These are phyloP conservation scores for Belonocnema kinseyi DNA, from an alignment of 1,140 invertebrate genomes.

Conservation along the genomic window DNA sequence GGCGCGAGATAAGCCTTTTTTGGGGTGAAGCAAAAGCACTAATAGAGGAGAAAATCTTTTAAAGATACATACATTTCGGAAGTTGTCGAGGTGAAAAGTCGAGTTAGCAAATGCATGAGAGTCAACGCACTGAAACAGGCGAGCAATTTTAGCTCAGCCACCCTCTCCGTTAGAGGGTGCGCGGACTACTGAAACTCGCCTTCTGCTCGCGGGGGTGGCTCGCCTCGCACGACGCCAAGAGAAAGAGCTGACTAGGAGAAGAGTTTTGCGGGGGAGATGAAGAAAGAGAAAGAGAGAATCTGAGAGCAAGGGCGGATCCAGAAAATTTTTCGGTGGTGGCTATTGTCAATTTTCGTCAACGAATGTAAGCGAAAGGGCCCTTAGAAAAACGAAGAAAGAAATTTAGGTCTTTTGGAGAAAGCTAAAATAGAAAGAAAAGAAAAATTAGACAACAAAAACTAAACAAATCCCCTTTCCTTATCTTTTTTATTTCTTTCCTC, in stretches of 20 bases:
- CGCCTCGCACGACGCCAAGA: conserved; percentile 40
- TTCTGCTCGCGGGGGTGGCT: conserved; percentile 67
- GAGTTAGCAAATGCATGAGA: too few relatives aligned
- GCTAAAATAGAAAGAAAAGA: too few relatives aligned
- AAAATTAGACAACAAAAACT: too few relatives aligned
- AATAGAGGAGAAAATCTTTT: conserved; percentile 13
- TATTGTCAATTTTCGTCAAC: too few relatives aligned
- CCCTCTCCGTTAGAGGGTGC: conserved; percentile 70
- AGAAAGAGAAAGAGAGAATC: conserved; percentile 22
- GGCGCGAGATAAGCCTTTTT: background rate
- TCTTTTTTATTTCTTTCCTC: too few relatives aligned
- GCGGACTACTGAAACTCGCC: conserved; percentile 69
- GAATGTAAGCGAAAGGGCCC: too few relatives aligned
- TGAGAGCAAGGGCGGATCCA: background rate
- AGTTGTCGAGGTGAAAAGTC: conserved; percentile 43
- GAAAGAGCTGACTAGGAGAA: conserved; percentile 38
- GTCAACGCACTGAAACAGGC: too few relatives aligned
- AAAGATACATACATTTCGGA: conserved; percentile 33
- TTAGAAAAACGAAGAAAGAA: too few relatives aligned
- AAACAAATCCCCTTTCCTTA: too few relatives aligned
- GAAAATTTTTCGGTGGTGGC: too few relatives aligned
- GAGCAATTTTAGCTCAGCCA: conserved; percentile 47
- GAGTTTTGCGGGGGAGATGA: conserved; percentile 3
- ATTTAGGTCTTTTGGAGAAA: too few relatives aligned
- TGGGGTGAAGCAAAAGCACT: background rate